These are phyloP conservation scores for Nycticryphes semicollaris DNA, from an alignment of 2,113 vertebrate species.

Conservation along the genomic window DNA sequence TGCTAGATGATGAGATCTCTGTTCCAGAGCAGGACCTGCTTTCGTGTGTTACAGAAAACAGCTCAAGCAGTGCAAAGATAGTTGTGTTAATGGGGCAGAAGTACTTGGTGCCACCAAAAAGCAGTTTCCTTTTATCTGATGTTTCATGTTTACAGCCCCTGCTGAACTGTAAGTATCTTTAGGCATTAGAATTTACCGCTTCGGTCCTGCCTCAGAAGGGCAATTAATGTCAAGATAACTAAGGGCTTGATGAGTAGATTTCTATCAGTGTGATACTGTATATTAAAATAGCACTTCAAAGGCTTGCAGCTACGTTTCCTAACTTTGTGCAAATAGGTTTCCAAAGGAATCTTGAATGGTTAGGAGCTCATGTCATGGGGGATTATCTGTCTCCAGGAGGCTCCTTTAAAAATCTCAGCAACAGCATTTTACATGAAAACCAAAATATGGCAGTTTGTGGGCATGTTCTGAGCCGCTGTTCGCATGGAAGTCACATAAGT, in stretches of 20 bases:
- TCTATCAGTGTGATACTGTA: not conserved
- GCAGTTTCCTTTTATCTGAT: constrained; percentile 92
- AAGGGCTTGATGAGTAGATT: not conserved
- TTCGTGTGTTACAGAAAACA: constrained; percentile 81
- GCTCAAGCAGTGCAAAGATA: constrained; percentile 61
- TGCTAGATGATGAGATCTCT: constrained; percentile 52
- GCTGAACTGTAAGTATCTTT: constrained; percentile 82
- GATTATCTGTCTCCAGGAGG: not conserved
- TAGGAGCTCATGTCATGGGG: not conserved
- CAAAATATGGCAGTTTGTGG: not conserved
- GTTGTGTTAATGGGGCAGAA: constrained; percentile 86
- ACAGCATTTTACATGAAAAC: not conserved
- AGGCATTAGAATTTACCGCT: not conserved
- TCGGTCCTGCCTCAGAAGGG: not conserved
- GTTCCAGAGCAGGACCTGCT: constrained; percentile 80
- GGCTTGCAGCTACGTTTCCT: not conserved
- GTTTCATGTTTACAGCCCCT: constrained; percentile 86
- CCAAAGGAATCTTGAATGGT: not conserved
- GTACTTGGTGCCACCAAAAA: constrained; percentile 86
- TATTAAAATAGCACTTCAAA: not conserved
- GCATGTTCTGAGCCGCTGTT: accelerated
- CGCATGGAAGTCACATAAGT: not conserved
- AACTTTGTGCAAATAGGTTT: not conserved
- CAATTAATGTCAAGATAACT: not conserved
- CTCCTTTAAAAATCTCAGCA: not conserved